Conservation (phyloP, 1,140 invertebrate genomes). For the Tetramorium simillimum region DNA sequence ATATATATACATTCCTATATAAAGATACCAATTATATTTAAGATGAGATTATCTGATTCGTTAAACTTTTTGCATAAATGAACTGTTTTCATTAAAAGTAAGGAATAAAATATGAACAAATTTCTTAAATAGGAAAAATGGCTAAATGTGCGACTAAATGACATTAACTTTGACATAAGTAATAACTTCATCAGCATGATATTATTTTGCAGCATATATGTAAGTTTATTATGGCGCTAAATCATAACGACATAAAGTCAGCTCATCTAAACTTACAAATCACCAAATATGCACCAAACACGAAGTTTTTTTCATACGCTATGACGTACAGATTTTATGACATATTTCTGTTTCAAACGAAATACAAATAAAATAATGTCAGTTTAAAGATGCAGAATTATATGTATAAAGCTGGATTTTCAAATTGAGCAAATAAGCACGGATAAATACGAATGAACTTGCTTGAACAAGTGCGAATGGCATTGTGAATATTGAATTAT, state of each 20-base stretch:
- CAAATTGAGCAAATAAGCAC: neutral
- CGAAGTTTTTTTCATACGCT: neutral
- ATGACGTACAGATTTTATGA: neutral
- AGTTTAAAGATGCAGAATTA: neutral
- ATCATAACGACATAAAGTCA: neutral
- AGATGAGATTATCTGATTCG: neutral
- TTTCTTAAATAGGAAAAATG: neutral
- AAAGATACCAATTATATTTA: neutral
- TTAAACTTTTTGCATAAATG: no score
- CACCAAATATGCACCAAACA: neutral
- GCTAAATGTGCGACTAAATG: neutral
- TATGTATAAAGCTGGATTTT: neutral
- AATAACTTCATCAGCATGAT: slow-evolving; percentile 5
- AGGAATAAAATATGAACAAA: no score
- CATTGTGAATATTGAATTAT: neutral
- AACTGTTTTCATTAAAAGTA: no score
- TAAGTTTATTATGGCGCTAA: neutral
- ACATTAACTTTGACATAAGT: slow-evolving; percentile 4
- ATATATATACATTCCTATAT: neutral
- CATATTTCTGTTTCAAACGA: neutral
- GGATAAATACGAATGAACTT: neutral
- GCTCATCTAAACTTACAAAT: slow-evolving; percentile 20
- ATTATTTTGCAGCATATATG: neutral
- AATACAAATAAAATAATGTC: neutral
- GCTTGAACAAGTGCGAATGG: neutral